Percentiles rank a stretch among this genome's conserved stretches.
Conservation (phyloP, 2,888 invertebrate genomes). For the Hyposoter didymator region DNA sequence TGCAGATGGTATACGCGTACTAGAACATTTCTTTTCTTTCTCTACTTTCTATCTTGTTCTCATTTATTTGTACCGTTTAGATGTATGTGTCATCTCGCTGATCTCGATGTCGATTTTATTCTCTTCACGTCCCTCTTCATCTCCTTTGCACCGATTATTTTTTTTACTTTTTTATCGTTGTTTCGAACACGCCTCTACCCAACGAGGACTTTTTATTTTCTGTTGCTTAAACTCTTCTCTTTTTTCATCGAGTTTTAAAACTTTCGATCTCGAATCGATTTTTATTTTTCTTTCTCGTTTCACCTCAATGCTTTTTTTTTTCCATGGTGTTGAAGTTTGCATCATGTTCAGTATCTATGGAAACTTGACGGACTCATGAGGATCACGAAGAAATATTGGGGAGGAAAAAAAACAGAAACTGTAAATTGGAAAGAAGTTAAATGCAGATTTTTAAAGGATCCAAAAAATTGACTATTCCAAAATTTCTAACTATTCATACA, state of each 20-base stretch:
- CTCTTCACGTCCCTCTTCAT: neutral
- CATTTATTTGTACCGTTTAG: neutral
- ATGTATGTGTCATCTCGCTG: neutral
- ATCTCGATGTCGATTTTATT: neutral
- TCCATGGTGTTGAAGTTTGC: neutral
- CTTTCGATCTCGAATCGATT: neutral
- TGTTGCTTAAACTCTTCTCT: neutral
- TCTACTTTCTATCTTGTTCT: constrained; percentile 24
- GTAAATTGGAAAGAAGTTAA: neutral
- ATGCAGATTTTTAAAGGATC: neutral
- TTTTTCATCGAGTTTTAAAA: neutral
- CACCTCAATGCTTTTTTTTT: neutral
- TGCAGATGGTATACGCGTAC: constrained; percentile 22
- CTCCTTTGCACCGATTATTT: neutral
- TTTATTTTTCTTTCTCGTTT: neutral
- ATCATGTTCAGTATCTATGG: neutral
- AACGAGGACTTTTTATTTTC: neutral
- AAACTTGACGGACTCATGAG: neutral
- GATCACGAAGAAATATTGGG: neutral
- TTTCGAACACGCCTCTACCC: neutral
- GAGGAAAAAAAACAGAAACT: neutral
- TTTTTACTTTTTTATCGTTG: neutral
- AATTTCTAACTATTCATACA: neutral
- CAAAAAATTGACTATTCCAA: neutral
- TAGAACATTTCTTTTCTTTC: constrained; percentile 18